Base-by-base conservation (phyloP, 2,888 invertebrate genomes). In the Drepana falcataria region DNA sequence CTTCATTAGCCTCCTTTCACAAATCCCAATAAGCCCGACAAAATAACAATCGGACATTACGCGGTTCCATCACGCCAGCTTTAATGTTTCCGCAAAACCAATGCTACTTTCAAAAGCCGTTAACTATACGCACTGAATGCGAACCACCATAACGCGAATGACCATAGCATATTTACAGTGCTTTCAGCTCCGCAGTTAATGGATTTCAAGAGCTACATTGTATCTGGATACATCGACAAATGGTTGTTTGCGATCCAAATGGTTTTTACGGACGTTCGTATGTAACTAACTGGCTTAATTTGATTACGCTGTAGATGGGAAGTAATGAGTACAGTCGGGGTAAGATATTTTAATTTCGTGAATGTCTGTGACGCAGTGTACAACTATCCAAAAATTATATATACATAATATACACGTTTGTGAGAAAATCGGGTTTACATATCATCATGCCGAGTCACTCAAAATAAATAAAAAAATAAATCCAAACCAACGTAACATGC, bases 141-240 rank as follows among this genome's bases (percentile, higher is more conserved):
- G n/a, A n/a, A n/a, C n/a, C n/a, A n/a, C n/a, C n/a, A n/a, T n/a
- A n/a, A n/a, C n/a, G n/a, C n/a, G 44, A 44, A 44, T 44, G 44
- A 44, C 44, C 44, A 9, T 44, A 44, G 74, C 74, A 80, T 85
- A 85, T 86, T 83, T 82, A 79, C 73, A 69, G 70, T 74, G 78
- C 75, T 74, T 77, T 77, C 68, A 72, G 67, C 68, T 70, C 68
- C 61, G n/a, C 65, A 65, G 73, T 71, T 88, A 88, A 88, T 88
- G 87, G 88, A 75, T 85, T 86, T 79, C 66, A 76, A 84, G 82
- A 71, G 71, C 81, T 73, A 85, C 85, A 87, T 84, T 87, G 88
- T 87, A 83, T 82, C 81, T 75, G 69, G 66, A 76, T 72, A 77
- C 77, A 77, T 75, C 68, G 71, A 71, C 54, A 53, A 47, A 35